Base-by-base conservation (phyloP, 2,113 vertebrate species). In the Lagenorhynchus albirostris region DNA sequence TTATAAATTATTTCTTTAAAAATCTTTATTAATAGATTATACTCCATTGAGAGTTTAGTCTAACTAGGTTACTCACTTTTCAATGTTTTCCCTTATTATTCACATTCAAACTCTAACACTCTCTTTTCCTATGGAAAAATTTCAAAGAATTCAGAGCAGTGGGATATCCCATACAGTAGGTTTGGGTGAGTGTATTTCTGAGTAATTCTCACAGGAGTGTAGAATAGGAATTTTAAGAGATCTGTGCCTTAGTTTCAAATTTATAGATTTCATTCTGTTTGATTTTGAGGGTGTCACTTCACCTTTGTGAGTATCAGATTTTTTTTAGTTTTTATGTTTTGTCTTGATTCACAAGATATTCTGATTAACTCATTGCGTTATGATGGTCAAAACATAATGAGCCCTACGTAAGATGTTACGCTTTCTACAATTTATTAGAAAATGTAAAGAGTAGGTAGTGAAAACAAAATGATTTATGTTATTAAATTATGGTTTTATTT, bases 1-100 rank as follows among this genome's bases (percentile, higher is more conserved):
- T 89, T 47, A n/a, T 94, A 85, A 94, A n/a, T 94, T 85, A 89
- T 58, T 92, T 90, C 7, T 91, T 82, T 87, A 67, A 73, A 96
- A 94, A 31, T 53, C 6, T 68, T 73, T 84, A 63, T 47, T 36
- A 87, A 71, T 79, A 65, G 26, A 60, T n/a, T 73, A 68, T 67
- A 62, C 6, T 74, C 5, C 23, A 86, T 20, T 38, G 8, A 84
- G 23, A 26, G 18, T 93, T 91, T 85, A 89, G 33, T 71, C 9
- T 18, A 77, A 81, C 4, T 63, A 82, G n/a, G 3, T 50, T 58
- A 58, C 6, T 81, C 8, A 58, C 38, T 94, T 89, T 84, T 67
- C n/a, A 79, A 1, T 71, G 8, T 80, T 31, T 47, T 63, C 53
- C 44, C 60, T 96, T 41, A 79, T 0, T 89, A 26, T 47, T 85